These are phyloP conservation scores for Chloropsis cyanopogon DNA, from an alignment of 2,113 vertebrate species.

Conservation along the genomic window DNA sequence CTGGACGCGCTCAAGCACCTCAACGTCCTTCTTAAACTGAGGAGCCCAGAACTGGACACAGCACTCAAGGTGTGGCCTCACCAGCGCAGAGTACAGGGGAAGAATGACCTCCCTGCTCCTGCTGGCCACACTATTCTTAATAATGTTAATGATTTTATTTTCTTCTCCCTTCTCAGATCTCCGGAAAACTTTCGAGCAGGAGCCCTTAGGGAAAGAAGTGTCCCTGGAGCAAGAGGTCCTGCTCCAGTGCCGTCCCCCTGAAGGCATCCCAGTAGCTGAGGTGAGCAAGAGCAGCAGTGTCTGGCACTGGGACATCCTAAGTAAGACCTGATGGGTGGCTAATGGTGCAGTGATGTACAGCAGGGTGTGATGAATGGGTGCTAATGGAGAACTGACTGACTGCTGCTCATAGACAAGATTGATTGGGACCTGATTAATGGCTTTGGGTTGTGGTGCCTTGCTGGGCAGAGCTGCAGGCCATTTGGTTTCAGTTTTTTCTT, in stretches of 20 bases:
- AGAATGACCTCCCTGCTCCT: no score
- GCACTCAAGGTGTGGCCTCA: no score
- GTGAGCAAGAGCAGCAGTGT: conserved; percentile 67
- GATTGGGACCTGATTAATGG: conserved; percentile 72
- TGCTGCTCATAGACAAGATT: conserved; percentile 64
- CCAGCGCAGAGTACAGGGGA: no score
- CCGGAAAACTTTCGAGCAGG: conserved; percentile 92
- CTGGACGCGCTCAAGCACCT: no score
- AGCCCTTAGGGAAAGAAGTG: conserved; percentile 93
- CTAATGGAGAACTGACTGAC: conserved; percentile 66
- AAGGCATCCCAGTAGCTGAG: conserved; percentile 92
- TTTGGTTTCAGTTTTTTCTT: conserved; percentile 36
- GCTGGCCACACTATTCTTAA: no score
- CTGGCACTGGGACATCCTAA: conserved; percentile 18
- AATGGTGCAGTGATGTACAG: conserved; percentile 56
- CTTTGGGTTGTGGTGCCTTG: conserved; percentile 54
- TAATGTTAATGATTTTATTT: neutral
- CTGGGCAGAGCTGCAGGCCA: conserved; percentile 47
- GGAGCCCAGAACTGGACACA: no score
- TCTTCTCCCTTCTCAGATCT: conserved; percentile 75
- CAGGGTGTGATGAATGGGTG: conserved; percentile 57
- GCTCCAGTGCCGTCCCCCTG: conserved; percentile 92
- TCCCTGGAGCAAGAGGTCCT: conserved; percentile 93
- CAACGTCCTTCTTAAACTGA: no score
- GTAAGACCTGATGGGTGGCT: conserved; percentile 22